A percentile compares a stretch with the other conserved stretches of the same genome.
These are phyloP conservation scores for Bos javanicus DNA, from an alignment of 2,113 vertebrate species.

Conservation along the genomic window DNA sequence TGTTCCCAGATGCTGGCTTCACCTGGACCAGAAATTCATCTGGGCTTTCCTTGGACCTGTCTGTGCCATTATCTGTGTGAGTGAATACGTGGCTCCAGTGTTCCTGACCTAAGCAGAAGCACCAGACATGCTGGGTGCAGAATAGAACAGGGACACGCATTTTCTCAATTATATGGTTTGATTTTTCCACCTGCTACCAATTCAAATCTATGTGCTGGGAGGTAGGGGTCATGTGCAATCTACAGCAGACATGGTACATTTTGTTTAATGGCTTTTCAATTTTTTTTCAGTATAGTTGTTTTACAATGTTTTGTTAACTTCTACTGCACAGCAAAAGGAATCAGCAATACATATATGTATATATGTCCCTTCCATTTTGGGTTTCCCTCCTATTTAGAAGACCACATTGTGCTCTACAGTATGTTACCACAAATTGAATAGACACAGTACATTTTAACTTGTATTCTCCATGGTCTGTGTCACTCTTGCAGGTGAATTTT, in stretches of 20 bases:
- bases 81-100: constrained; percentile 55
- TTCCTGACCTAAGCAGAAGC: not conserved
- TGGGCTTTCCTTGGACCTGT: constrained; percentile 83
- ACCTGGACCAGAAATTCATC: constrained; percentile 56
- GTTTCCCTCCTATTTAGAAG: not conserved
- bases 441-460: not conserved
- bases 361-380: not conserved
- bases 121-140: not conserved
- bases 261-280: not conserved
- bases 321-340: not conserved
- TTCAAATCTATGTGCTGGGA: not conserved
- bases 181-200: not conserved
- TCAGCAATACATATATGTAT: not conserved
- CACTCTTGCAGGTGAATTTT: constrained; percentile 57
- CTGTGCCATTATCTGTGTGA: constrained; percentile 77
- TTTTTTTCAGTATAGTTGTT: not conserved
- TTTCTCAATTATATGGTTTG: not conserved
- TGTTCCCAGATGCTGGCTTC: constrained; percentile 83
- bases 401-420: not conserved
- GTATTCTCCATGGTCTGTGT: not conserved
- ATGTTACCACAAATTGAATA: not conserved
- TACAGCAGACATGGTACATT: not conserved
- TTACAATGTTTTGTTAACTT: not conserved
- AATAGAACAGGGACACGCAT: not conserved
- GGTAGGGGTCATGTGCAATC: not conserved